Evolutionary conservation across 2,797 vertebrate genomes (phyloP).

Genomic region (Danio jaintianensis): DNA sequence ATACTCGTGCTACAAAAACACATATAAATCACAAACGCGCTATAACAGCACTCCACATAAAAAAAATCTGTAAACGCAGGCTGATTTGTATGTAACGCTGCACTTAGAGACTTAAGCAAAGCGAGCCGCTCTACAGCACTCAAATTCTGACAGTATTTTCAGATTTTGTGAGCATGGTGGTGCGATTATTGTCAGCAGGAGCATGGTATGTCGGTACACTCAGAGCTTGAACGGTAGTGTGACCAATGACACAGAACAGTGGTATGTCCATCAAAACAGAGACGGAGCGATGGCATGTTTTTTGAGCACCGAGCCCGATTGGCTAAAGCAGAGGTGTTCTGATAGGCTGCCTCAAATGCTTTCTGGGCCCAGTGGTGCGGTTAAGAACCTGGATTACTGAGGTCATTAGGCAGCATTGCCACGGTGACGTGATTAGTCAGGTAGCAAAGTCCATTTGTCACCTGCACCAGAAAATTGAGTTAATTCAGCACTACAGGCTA

Average conservation of each 20-base stretch:
- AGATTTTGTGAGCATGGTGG: constrained; percentile 29
- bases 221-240: constrained; percentile 26
- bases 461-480: constrained; percentile 91
- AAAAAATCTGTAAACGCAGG: constrained; percentile 15
- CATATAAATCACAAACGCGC: constrained; percentile 8
- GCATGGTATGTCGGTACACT: constrained; percentile 41
- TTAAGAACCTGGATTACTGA: constrained; percentile 90
- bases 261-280: constrained; percentile 57
- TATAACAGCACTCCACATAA: not conserved
- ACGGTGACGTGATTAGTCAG: constrained; percentile 99
- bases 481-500: constrained; percentile 94
- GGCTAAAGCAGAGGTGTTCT: constrained; percentile 62
- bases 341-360: constrained; percentile 73
- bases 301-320: constrained; percentile 60
- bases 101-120: constrained; percentile 33
- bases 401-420: constrained; percentile 99
- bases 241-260: constrained; percentile 53
- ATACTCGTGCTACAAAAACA: constrained; percentile 3
- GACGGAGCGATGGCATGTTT: constrained; percentile 51
- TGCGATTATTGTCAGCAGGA: constrained; percentile 46
- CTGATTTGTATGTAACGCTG: constrained; percentile 21
- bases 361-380: constrained; percentile 81
- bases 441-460: constrained; percentile 99
- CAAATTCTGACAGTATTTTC: constrained; percentile 48
- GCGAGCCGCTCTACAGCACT: constrained; percentile 22